Evolutionary conservation across 35 echinoderm and acorn worm species (phyloP).

Genomic region (Lytechinus pictus): DNA sequence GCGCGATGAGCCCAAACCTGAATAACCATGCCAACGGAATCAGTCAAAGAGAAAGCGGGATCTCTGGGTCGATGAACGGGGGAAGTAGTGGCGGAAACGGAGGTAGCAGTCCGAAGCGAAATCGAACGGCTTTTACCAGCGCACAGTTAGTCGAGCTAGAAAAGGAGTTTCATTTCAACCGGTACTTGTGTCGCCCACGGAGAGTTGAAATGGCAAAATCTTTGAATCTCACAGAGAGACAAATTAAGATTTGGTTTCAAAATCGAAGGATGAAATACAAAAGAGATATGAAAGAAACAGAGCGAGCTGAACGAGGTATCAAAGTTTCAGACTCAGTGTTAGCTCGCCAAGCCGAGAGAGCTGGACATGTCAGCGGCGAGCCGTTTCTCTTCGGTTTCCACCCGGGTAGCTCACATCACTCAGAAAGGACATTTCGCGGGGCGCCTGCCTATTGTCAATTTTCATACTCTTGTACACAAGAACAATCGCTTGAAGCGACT

Average conservation of each 20-base stretch:
- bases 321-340: slow-evolving; percentile 74
- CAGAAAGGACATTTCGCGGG: slow-evolving; percentile 33
- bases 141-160: slow-evolving; percentile 93
- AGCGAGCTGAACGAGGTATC: slow-evolving; percentile 68
- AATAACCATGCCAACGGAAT: neutral
- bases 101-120: slow-evolving; percentile 61
- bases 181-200: slow-evolving; percentile 70
- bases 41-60: neutral
- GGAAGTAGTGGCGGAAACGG: slow-evolving; percentile 22
- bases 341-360: slow-evolving; percentile 64
- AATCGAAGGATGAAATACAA: slow-evolving; percentile 95
- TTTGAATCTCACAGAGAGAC: slow-evolving; percentile 81
- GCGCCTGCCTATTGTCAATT: slow-evolving; percentile 39
- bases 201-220: slow-evolving; percentile 88
- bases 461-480: slow-evolving; percentile 47
- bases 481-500: slow-evolving; percentile 40
- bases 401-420: slow-evolving; percentile 24
- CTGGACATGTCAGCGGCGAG: slow-evolving; percentile 48
- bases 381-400: slow-evolving; percentile 48
- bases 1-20: neutral
- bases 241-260: slow-evolving; percentile 99
- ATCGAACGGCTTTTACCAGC: slow-evolving; percentile 85
- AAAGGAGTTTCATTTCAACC: slow-evolving; percentile 97
- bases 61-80: neutral
- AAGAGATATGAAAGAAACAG: slow-evolving; percentile 84